These are phyloP conservation scores for Glyptemys insculpta DNA, from an alignment of 2,797 vertebrate species.

Conservation along the genomic window DNA sequence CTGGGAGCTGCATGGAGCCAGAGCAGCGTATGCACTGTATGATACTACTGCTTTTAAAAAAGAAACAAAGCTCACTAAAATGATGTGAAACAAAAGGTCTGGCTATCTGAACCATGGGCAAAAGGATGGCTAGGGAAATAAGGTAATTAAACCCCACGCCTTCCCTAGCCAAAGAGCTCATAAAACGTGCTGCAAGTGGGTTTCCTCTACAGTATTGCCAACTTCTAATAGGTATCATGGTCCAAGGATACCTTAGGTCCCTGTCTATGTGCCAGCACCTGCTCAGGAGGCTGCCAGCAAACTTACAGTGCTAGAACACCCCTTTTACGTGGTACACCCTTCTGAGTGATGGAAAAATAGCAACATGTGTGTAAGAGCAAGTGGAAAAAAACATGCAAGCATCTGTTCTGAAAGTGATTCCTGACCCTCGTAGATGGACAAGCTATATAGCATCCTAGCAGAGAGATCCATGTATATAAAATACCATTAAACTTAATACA, in stretches of 20 bases:
- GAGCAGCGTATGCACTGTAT: neutral
- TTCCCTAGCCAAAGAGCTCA: neutral
- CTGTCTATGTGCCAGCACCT: neutral
- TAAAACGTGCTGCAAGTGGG: neutral
- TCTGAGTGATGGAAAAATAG: neutral
- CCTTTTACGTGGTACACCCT: neutral
- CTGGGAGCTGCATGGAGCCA: no score
- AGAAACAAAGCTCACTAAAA: neutral
- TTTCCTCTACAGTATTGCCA: neutral
- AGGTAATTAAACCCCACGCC: neutral
- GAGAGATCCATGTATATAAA: neutral
- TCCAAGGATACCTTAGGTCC: neutral
- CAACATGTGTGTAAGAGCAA: neutral
- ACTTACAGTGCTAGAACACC: accelerated
- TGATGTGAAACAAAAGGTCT: neutral
- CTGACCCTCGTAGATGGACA: neutral
- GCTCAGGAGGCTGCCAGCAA: neutral
- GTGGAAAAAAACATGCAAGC: neutral
- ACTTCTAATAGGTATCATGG: neutral
- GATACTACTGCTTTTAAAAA: neutral
- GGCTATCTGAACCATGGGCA: neutral
- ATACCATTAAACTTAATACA: neutral
- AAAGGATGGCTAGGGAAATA: neutral
- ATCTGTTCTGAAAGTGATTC: slow-evolving; percentile 9
- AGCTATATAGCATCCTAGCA: neutral